phyloP scores from a whole-genome alignment of 2,888 invertebrate genomes.

The Plemyria rubiginata region DNA sequence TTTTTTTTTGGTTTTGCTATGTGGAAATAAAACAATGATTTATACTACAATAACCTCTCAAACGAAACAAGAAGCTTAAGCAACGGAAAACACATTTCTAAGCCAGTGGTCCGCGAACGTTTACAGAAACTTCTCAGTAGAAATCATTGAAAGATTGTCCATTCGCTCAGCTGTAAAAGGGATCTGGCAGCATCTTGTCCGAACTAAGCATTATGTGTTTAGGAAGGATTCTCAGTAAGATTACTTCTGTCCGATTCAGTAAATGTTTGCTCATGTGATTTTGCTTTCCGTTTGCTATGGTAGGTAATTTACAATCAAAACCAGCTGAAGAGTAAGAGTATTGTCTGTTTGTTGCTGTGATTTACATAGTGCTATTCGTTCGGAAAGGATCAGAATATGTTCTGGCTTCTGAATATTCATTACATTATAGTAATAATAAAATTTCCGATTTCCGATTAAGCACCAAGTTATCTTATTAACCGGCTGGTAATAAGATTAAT shows the following conservation, averaged over 20 bases:
- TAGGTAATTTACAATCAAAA: constrained; percentile 25
- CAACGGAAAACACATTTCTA: constrained; percentile 33
- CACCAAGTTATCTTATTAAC: too few species aligned
- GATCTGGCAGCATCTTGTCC: constrained; percentile 29
- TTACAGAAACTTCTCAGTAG: constrained; percentile 33
- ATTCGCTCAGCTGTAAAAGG: constrained; percentile 35
- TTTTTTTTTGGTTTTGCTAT: not conserved
- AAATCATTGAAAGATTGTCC: constrained; percentile 38
- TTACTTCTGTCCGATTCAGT: constrained; percentile 33
- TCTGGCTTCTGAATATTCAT: not conserved
- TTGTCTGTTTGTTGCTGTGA: not conserved
- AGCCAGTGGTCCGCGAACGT: constrained; percentile 29
- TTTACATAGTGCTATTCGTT: not conserved
- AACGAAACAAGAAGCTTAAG: constrained; percentile 29
- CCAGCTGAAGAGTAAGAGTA: constrained; percentile 19
- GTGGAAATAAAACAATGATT: constrained; percentile 1
- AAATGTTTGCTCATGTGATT: constrained; percentile 37
- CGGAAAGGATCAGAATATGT: not conserved
- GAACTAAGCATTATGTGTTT: constrained; percentile 33
- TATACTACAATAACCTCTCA: constrained; percentile 19
- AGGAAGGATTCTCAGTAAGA: constrained; percentile 31
- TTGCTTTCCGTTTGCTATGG: constrained; percentile 25
- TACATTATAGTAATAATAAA: not conserved
- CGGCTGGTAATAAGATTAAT: too few species aligned
- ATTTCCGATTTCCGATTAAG: too few species aligned